A percentile compares a stretch with the other conserved stretches of the same genome.
Evolutionary conservation across 2,113 vertebrate genomes (phyloP).

Genomic region (Eublepharis macularius): DNA sequence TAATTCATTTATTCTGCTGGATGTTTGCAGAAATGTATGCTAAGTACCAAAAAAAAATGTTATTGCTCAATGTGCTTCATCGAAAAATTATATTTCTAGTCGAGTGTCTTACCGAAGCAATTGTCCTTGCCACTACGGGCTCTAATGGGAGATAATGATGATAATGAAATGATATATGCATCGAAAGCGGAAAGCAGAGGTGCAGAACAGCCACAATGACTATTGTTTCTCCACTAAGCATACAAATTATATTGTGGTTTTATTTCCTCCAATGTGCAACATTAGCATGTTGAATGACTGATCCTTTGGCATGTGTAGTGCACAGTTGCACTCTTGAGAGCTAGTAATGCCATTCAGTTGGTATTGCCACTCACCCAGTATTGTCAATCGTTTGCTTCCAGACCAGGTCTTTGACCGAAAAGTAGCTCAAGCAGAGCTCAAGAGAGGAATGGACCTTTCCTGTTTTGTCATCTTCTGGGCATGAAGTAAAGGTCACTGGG

Average conservation of each 20-base stretch:
- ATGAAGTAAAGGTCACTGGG: too few relatives aligned
- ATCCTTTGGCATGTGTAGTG: background rate
- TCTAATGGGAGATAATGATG: slow-evolving; percentile 24
- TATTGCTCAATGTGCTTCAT: slow-evolving; percentile 10
- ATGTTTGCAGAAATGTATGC: slow-evolving; percentile 15
- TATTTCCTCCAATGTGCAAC: background rate
- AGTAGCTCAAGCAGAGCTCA: too few relatives aligned
- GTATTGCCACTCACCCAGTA: background rate
- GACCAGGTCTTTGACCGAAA: too few relatives aligned
- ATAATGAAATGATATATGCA: background rate
- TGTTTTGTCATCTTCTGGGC: too few relatives aligned
- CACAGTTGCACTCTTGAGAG: background rate
- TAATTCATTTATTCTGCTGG: slow-evolving; percentile 28
- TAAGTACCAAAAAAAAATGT: background rate
- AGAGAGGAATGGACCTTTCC: too few relatives aligned
- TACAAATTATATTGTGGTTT: fast-evolving
- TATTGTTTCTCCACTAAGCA: slow-evolving; percentile 16
- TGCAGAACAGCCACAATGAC: background rate
- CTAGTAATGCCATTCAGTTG: background rate
- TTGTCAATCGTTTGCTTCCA: too few relatives aligned
- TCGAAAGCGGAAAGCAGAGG: slow-evolving; percentile 27
- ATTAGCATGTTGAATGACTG: background rate
- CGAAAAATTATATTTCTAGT: slow-evolving; percentile 46
- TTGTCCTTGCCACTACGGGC: slow-evolving; percentile 10
- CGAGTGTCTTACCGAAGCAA: slow-evolving; percentile 11